Evolutionary conservation across 1,140 invertebrate species (phyloP).

Genomic region (Drosophila rufa): DNA sequence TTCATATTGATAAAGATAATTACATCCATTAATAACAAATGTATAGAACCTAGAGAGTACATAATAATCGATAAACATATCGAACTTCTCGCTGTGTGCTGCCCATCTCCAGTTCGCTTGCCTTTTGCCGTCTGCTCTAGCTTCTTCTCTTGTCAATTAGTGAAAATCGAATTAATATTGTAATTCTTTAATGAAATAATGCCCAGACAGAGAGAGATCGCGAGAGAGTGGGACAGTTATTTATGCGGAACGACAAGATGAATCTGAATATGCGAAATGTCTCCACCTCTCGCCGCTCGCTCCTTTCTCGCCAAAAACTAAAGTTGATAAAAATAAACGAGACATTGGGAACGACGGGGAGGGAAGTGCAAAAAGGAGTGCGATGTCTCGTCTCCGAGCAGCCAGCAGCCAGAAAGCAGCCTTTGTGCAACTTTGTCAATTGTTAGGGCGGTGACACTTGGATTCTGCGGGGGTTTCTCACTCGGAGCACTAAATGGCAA

Average conservation of each 20-base stretch:
- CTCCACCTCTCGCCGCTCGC: slow-evolving; percentile 1
- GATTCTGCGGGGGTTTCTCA: slow-evolving; percentile 26
- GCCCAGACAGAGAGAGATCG: slow-evolving; percentile 25
- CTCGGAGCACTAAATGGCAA: slow-evolving; percentile 17
- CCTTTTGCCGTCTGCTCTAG: slow-evolving; percentile 13
- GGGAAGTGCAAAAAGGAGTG: slow-evolving; percentile 2
- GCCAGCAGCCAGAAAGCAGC: slow-evolving; percentile 7
- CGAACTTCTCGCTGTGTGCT: not conserved
- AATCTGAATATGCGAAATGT: slow-evolving; percentile 60
- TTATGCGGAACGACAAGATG: slow-evolving; percentile 79
- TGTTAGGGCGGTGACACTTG: slow-evolving; percentile 65
- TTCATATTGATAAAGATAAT: no score
- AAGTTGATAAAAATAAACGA: slow-evolving; percentile 79
- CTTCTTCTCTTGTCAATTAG: slow-evolving; percentile 67
- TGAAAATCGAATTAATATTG: slow-evolving; percentile 83
- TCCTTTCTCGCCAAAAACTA: slow-evolving; percentile 49
- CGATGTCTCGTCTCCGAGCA: slow-evolving; percentile 23
- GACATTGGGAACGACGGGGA: not conserved
- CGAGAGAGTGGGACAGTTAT: slow-evolving; percentile 67
- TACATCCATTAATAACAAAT: no score
- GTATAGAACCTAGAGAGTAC: no score
- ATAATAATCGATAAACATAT: not conserved
- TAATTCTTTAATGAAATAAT: slow-evolving; percentile 83
- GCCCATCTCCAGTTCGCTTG: not conserved
- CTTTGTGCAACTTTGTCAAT: slow-evolving; percentile 71